A percentile compares a stretch with the other conserved stretches of the same genome.
Evolutionary conservation across 2,797 vertebrate species (phyloP).

Genomic region (Chiloscyllium punctatum): DNA sequence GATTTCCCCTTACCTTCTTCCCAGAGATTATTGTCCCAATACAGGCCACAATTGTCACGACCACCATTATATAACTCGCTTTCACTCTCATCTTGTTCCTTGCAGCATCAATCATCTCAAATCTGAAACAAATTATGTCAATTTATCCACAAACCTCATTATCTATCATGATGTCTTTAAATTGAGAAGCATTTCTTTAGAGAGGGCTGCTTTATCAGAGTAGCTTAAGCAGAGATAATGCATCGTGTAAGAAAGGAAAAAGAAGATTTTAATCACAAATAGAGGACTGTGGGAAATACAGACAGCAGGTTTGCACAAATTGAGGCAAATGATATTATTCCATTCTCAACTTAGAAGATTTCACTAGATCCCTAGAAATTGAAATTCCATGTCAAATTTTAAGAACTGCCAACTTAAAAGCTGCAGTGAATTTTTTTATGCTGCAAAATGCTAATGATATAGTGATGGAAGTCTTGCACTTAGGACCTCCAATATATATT

Average conservation of each 20-base stretch:
- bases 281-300: not conserved
- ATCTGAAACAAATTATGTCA: conserved; percentile 53
- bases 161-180: not conserved
- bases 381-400: not conserved
- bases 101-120: conserved; percentile 72
- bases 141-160: not conserved
- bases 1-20: conserved; percentile 68
- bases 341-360: not conserved
- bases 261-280: not conserved
- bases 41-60: conserved; percentile 65
- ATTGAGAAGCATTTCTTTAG: not conserved
- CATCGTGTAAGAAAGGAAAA: not conserved
- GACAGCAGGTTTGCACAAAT: not conserved
- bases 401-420: no score
- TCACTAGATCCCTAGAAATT: not conserved
- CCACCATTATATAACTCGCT: conserved; percentile 75
- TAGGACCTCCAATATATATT: not conserved
- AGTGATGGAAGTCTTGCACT: not conserved
- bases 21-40: conserved; percentile 64
- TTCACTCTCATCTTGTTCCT: conserved; percentile 76
- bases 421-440: not conserved
- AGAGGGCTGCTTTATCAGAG: not conserved
- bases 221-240: not conserved
- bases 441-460: not conserved
- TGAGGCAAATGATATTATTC: not conserved